Evolutionary conservation across 2,888 invertebrate species (phyloP).

Genomic region (Parascotia fuliginaria): DNA sequence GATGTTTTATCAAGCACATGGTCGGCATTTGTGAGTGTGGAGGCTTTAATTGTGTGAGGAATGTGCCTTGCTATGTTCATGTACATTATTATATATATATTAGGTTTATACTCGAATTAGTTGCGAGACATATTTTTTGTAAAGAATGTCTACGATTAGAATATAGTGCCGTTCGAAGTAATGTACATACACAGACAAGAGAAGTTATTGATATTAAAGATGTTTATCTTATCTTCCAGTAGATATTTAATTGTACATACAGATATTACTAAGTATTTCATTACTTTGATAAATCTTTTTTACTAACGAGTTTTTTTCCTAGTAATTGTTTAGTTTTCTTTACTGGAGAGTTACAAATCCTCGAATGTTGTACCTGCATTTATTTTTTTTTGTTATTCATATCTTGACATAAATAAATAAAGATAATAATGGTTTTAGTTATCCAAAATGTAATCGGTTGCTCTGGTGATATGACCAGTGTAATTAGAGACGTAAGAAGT

Average conservation of each 20-base stretch:
- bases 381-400: slow-evolving; percentile 79
- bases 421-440: slow-evolving; percentile 75
- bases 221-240: slow-evolving; percentile 86
- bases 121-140: slow-evolving; percentile 84
- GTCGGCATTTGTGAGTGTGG: slow-evolving; percentile 73
- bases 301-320: slow-evolving; percentile 76
- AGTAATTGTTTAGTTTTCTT: slow-evolving; percentile 82
- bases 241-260: slow-evolving; percentile 79
- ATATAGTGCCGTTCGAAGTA: slow-evolving; percentile 78
- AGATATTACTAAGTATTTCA: slow-evolving; percentile 66
- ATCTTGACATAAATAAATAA: slow-evolving; percentile 82
- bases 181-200: slow-evolving; percentile 62
- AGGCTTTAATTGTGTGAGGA: slow-evolving; percentile 84
- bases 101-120: slow-evolving; percentile 85
- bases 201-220: slow-evolving; percentile 82
- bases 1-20: slow-evolving; percentile 81
- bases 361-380: slow-evolving; percentile 87
- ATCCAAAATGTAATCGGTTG: slow-evolving; percentile 74
- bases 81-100: slow-evolving; percentile 68
- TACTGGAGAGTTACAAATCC: slow-evolving; percentile 83
- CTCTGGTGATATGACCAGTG: slow-evolving; percentile 67
- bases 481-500: slow-evolving; percentile 78
- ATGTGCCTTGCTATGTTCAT: slow-evolving; percentile 86
- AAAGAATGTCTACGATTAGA: slow-evolving; percentile 77
- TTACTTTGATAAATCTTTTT: slow-evolving; percentile 74